Base-by-base conservation (phyloP, 2,888 invertebrate genomes). In the Lysandra coridon region DNA sequence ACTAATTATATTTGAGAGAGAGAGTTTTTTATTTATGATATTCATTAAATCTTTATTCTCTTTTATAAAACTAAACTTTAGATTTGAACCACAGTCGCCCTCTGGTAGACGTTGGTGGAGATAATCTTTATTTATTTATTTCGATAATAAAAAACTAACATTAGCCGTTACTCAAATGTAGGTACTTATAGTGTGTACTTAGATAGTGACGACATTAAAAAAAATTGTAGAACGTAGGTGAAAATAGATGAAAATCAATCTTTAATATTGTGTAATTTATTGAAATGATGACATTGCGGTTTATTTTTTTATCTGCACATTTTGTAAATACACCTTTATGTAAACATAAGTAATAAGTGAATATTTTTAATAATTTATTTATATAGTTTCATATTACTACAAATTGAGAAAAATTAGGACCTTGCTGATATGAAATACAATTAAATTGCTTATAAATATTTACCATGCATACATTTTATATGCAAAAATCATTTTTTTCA, bases 111-210 rank as follows among this genome's bases (percentile, higher is more conserved):
- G 1, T 44, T 75, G 0, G 6, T 5, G 4, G 1, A 12, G 12
- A 49, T 40, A 40, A 1, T 17, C 30, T 49, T 75, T 23, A 12
- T 75, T 75, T 75, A 49, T 44, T 75, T 75, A 75, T 49, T 23
- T 75, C 75, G 75, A 49, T 23, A 23, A 30, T 30, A 7, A 33
- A 30, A 30, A 12, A 1, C 64, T 69, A 33, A 69, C 7, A 69
- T 69, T 69, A 69, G 33, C 6, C 1, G 30, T 12, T 69, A 33
- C 69, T 33, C 69, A 69, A 69, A 78, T 37, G 30, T 78, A 76
- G 80, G 80, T 79, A 81, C 80, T 80, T 80, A 80, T 78, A 78
- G 37, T 73, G 44, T 73, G 80, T 78, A 80, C 81, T 81, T 81
- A 81, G 81, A 74, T 30, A 79, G 64, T 30, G 64, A 69, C 75